phyloP scores from a whole-genome alignment of 2,113 vertebrate species.

The Ginglymostoma cirratum region DNA sequence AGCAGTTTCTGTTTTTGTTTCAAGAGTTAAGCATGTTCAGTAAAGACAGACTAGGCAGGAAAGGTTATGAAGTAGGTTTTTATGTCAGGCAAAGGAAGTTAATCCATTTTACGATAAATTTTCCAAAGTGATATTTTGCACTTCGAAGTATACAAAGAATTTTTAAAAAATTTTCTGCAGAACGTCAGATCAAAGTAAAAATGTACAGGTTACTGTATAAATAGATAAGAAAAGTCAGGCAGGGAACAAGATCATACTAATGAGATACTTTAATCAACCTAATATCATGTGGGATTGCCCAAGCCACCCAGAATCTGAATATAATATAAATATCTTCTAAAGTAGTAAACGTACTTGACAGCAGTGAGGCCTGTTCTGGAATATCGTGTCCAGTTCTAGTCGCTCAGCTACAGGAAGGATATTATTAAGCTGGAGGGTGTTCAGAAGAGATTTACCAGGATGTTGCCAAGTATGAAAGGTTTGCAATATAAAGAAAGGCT shows the following conservation, averaged over 20 bases:
- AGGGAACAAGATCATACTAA: neutral
- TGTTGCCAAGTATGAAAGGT: too few species aligned
- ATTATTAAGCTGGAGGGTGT: too few species aligned
- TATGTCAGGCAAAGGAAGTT: neutral
- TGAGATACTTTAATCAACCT: neutral
- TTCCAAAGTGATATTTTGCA: neutral
- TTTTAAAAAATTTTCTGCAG: neutral
- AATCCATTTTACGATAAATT: neutral
- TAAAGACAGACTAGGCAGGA: neutral
- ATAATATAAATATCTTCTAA: neutral
- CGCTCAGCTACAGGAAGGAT: too few species aligned
- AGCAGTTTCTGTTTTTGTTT: too few species aligned
- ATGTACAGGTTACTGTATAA: neutral
- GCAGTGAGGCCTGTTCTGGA: too few species aligned
- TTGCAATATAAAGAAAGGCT: too few species aligned
- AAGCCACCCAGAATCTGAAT: neutral
- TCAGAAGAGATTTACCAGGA: too few species aligned
- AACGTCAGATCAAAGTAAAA: neutral
- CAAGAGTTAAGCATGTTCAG: neutral
- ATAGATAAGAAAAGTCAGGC: neutral
- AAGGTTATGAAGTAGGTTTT: neutral
- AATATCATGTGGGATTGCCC: neutral
- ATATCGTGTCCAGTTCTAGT: too few species aligned
- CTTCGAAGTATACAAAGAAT: neutral
- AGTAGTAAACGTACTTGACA: neutral